Conservation (phyloP, 2,888 invertebrate genomes). For the Sepioteuthis lessoniana region DNA sequence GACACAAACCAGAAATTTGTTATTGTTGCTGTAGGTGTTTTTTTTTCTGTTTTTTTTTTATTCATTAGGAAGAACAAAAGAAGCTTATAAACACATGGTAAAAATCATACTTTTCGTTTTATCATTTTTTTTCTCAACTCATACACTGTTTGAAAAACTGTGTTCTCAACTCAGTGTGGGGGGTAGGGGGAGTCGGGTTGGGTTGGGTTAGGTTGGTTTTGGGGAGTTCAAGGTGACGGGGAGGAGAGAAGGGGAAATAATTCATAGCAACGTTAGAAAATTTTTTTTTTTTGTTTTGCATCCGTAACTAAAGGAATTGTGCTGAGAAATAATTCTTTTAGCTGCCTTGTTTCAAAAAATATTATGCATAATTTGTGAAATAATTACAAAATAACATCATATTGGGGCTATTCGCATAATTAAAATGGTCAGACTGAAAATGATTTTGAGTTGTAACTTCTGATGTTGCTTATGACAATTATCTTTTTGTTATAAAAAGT, state of each 20-base stretch:
- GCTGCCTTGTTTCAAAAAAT: constrained; percentile 33
- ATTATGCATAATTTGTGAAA: constrained; percentile 33
- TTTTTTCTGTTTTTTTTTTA: background rate
- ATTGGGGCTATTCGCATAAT: constrained; percentile 33
- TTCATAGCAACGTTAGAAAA: constrained; percentile 11
- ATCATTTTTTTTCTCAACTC: background rate
- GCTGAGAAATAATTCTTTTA: constrained; percentile 33
- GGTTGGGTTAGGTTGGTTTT: too few relatives aligned
- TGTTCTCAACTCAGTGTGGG: background rate
- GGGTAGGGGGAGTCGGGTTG: background rate
- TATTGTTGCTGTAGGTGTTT: background rate
- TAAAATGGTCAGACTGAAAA: constrained; percentile 1
- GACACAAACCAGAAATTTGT: background rate
- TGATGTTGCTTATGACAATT: background rate
- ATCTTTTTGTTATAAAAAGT: background rate
- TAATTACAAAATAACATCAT: background rate
- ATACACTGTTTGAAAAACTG: background rate
- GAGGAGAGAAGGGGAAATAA: background rate
- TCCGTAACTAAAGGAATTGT: constrained; percentile 33
- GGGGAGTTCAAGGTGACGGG: background rate
- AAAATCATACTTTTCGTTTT: constrained; percentile 1
- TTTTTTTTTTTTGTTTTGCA: constrained; percentile 14
- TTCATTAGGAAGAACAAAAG: constrained; percentile 12
- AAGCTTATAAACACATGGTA: constrained; percentile 33
- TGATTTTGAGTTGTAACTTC: background rate